phyloP scores from a whole-genome alignment of 2,113 vertebrate species.

The Otus sunia region DNA sequence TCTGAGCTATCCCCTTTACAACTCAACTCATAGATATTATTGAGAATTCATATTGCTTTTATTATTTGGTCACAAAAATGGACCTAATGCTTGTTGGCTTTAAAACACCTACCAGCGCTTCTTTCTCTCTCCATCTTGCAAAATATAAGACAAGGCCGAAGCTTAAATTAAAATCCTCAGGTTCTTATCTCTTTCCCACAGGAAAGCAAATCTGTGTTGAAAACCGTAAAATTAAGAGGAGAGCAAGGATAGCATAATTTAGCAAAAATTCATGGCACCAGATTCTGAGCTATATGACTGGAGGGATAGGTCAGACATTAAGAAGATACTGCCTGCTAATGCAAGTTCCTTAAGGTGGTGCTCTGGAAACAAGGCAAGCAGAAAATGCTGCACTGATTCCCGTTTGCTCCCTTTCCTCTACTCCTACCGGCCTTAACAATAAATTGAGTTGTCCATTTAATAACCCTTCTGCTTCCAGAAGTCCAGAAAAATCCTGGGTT shows the following conservation, averaged over 20 bases:
- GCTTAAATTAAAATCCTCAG: constrained; percentile 89
- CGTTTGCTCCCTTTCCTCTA: neutral
- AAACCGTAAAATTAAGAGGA: constrained; percentile 96
- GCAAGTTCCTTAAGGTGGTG: constrained; percentile 77
- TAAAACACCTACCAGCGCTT: constrained; percentile 68
- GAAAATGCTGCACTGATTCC: constrained; percentile 12
- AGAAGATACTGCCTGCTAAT: constrained; percentile 79
- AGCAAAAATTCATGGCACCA: constrained; percentile 83
- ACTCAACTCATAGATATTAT: constrained; percentile 39
- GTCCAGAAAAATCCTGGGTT: neutral
- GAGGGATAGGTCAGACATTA: constrained; percentile 82
- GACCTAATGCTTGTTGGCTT: constrained; percentile 73
- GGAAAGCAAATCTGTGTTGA: constrained; percentile 95
- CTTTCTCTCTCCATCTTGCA: constrained; percentile 76
- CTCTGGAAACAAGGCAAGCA: constrained; percentile 66
- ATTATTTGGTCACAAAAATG: constrained; percentile 75
- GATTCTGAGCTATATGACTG: constrained; percentile 82
- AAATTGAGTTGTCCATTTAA: neutral
- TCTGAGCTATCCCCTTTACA: constrained; percentile 14
- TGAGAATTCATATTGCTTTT: constrained; percentile 69
- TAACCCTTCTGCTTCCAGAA: neutral
- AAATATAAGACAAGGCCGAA: constrained; percentile 85
- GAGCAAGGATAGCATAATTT: constrained; percentile 90
- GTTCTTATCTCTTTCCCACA: constrained; percentile 95
- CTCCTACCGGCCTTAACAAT: constrained; percentile 1